Conservation (phyloP, 2,888 invertebrate species). For the Drosophila siamana region DNA sequence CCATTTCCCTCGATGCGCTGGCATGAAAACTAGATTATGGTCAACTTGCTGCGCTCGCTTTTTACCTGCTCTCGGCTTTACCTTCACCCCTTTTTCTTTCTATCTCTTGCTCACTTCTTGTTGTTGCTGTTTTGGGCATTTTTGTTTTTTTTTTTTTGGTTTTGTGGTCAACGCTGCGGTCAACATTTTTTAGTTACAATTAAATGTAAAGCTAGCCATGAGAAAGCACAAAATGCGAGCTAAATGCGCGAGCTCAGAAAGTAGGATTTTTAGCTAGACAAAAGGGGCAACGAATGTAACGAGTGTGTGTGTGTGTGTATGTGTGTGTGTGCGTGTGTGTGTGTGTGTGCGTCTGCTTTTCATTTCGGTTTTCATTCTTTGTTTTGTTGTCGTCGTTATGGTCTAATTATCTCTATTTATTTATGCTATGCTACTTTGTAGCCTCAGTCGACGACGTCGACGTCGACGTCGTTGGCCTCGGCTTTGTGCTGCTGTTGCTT, state of each 20-base stretch:
- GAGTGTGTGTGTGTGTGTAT: not conserved
- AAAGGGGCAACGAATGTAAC: conserved; percentile 50
- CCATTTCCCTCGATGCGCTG: not conserved
- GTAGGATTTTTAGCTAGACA: conserved; percentile 28
- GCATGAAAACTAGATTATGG: conserved; percentile 67
- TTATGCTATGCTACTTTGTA: conserved; percentile 72
- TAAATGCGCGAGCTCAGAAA: conserved; percentile 4
- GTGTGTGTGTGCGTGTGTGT: conserved; percentile 1
- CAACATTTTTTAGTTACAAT: conserved; percentile 38
- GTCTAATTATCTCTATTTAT: conserved; percentile 81
- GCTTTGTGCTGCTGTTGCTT: conserved; percentile 28
- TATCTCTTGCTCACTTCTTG: not conserved
- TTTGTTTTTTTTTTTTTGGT: conserved; percentile 9
- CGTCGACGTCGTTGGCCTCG: conserved; percentile 18
- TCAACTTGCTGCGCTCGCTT: conserved; percentile 41
- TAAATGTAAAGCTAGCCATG: conserved; percentile 31
- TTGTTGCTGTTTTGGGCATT: not conserved
- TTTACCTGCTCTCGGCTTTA: not conserved
- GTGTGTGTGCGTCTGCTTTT: conserved; percentile 35
- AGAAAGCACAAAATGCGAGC: conserved; percentile 22
- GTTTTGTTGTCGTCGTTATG: conserved; percentile 71
- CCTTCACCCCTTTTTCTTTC: not conserved
- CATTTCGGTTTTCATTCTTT: conserved; percentile 37
- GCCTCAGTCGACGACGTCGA: conserved; percentile 8
- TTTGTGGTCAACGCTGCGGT: conserved; percentile 41